Conservation (phyloP, 2,888 invertebrate genomes). For the Agriopis marginaria region DNA sequence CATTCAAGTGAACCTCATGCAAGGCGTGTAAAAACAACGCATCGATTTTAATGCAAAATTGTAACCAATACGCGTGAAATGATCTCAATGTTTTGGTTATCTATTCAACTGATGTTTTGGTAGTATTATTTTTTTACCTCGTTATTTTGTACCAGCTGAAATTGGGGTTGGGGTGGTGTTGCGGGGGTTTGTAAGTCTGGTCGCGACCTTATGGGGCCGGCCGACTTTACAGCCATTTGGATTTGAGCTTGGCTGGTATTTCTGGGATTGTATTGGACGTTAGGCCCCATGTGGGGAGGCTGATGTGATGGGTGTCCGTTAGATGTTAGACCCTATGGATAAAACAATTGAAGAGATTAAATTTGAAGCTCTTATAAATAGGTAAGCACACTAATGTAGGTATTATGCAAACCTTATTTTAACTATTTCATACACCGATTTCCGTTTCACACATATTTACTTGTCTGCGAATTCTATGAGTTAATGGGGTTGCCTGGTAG, state of each 20-base stretch:
- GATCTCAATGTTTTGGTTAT: neutral
- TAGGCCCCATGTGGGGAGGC: slow-evolving; percentile 1
- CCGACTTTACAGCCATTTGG: neutral
- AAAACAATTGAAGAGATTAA: slow-evolving; percentile 6
- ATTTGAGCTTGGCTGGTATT: neutral
- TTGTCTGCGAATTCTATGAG: no score
- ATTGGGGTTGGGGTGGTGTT: slow-evolving; percentile 8
- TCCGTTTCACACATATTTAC: no score
- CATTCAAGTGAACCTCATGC: no score
- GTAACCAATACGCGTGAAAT: neutral
- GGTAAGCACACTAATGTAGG: neutral
- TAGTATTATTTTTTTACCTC: slow-evolving; percentile 20
- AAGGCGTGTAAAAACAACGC: neutral
- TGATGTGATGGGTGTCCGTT: slow-evolving; percentile 12
- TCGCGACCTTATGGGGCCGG: neutral
- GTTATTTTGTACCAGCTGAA: slow-evolving; percentile 28
- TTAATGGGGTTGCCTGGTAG: no score
- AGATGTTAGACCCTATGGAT: slow-evolving; percentile 18
- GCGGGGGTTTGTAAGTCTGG: neutral
- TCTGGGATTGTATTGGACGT: neutral
- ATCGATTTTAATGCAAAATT: neutral
- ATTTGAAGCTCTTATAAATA: neutral
- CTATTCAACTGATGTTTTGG: slow-evolving; percentile 4
- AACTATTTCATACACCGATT: no score
- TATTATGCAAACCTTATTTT: neutral